Evolutionary conservation across 2,113 vertebrate species (phyloP).

Genomic region (Hemiprocne comata): DNA sequence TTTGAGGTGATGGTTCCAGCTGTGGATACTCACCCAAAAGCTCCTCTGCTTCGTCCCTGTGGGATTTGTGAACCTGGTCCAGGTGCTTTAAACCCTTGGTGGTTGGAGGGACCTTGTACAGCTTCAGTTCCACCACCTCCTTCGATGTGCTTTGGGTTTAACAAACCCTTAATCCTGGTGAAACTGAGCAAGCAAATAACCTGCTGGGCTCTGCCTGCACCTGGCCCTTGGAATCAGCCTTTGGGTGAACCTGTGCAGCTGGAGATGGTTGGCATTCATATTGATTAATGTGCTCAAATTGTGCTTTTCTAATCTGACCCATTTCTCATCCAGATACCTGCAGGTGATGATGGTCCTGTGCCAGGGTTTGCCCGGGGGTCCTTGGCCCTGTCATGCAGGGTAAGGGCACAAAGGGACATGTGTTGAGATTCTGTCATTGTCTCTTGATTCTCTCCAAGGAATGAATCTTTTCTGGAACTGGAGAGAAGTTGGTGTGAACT

Average conservation of each 20-base stretch:
- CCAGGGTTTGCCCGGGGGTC: not conserved
- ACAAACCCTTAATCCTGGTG: not conserved
- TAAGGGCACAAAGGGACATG: too few relatives aligned
- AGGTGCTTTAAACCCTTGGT: accelerated
- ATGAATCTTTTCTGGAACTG: not conserved
- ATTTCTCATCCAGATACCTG: not conserved
- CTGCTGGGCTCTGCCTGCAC: not conserved
- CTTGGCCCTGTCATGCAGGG: accelerated
- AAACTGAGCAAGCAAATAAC: not conserved
- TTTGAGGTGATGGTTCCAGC: not conserved
- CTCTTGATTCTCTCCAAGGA: not conserved
- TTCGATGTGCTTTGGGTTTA: not conserved
- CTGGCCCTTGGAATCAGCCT: accelerated
- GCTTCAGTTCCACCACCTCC: not conserved
- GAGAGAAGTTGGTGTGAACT: not conserved
- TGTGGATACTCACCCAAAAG: accelerated
- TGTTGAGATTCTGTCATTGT: too few relatives aligned
- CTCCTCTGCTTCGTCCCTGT: not conserved
- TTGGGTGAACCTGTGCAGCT: too few relatives aligned
- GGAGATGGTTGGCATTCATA: not conserved
- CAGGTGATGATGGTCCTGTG: not conserved
- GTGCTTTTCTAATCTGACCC: not conserved
- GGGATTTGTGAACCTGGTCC: not conserved
- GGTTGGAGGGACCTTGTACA: not conserved
- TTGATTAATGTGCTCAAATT: accelerated